Base-by-base conservation (phyloP, 2,888 invertebrate species). In the Microctonus brassicae region DNA sequence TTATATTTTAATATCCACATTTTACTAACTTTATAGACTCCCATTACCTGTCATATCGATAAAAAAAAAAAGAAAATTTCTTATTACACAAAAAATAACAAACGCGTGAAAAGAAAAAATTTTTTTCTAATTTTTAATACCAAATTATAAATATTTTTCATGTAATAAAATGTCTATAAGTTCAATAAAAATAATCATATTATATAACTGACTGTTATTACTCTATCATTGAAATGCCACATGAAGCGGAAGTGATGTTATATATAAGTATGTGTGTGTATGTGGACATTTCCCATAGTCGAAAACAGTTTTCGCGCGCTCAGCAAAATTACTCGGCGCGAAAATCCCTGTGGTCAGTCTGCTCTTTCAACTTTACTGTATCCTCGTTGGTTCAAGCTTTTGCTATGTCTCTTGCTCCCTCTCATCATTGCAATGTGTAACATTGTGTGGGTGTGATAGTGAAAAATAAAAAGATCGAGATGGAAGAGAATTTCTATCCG, bases 281-380 rank as follows among this genome's bases (percentile, higher is more conserved):
- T 33, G 22, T 33, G 22, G 55, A 13, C 13, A 13, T 26, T 55
- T 24, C 11, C 24, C 47, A 26, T 24, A 22, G 34, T 57, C 13
- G 58, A 57, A 53, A 42, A 57, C 36, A 69, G 69, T 62, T 62
- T 61, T 47, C 36, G 69, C 62, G 29, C 29, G 63, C 55, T 69
- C 69, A 69, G 69, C 69, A 63, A 55, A 69, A 69, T 69, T 69
- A 69, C 63, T 69, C 55, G 69, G 69, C 17, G 69, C 34, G 62
- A 63, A 69, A 69, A 69, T 69, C 69, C 69, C 69, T 61, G 62
- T 69, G 69, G 69, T 63, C 69, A 69, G 69, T 69, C 29, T 42
- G 52, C 69, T 57, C 63, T 69, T 69, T 63, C 69, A 63, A 69
- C 69, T 69, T 62, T 69, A 26, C 60, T 34, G 26, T 22, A 33